Evolutionary conservation across 2,113 vertebrate genomes (phyloP).

Genomic region (Columba janthina): DNA sequence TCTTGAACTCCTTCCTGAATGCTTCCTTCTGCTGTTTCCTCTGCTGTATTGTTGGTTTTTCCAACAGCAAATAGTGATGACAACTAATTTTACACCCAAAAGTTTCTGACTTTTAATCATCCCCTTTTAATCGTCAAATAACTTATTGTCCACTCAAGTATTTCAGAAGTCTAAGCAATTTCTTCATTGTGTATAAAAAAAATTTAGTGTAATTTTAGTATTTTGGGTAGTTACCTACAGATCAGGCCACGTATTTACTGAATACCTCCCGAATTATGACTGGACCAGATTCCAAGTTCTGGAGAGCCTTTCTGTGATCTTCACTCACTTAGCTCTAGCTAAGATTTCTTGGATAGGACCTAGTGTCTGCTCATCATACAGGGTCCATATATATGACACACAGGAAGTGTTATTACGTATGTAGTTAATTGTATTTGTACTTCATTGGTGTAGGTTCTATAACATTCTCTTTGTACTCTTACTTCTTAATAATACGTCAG

Average conservation of each 20-base stretch:
- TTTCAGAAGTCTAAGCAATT: neutral
- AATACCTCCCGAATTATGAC: neutral
- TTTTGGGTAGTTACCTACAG: neutral
- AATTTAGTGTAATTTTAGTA: neutral
- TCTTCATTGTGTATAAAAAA: neutral
- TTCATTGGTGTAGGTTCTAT: neutral
- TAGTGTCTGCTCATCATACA: neutral
- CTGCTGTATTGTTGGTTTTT: neutral
- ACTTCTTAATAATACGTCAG: neutral
- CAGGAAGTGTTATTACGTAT: neutral
- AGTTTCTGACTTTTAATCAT: neutral
- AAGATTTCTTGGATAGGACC: neutral
- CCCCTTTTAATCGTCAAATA: neutral
- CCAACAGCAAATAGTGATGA: neutral
- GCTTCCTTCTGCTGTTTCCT: neutral
- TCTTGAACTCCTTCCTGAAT: neutral
- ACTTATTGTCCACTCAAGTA: neutral
- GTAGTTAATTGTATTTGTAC: neutral
- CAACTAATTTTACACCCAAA: neutral
- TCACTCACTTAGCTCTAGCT: neutral
- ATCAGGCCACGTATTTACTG: neutral
- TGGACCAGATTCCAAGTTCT: neutral
- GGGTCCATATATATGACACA: neutral
- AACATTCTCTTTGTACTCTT: neutral
- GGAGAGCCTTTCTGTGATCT: neutral